Evolutionary conservation across 2,888 invertebrate genomes (phyloP).

Genomic region (Eledone cirrhosa): DNA sequence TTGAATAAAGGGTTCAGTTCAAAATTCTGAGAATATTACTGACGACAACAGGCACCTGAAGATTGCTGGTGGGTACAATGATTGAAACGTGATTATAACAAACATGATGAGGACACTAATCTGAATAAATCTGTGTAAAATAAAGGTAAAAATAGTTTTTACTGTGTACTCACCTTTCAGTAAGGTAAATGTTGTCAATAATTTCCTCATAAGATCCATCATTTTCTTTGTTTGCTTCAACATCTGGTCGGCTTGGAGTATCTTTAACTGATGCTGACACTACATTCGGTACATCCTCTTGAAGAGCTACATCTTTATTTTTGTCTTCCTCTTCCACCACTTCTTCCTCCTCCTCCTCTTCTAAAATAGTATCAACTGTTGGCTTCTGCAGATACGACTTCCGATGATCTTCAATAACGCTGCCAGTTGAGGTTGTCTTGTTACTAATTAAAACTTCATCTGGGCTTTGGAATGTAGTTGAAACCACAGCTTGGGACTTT

Average conservation of each 20-base stretch:
- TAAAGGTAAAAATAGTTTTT: neutral
- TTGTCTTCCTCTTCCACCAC: conserved; percentile 26
- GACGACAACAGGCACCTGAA: too few relatives aligned
- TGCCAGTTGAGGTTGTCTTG: neutral
- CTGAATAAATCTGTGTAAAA: too few relatives aligned
- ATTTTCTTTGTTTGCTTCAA: conserved; percentile 21
- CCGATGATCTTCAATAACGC: conserved; percentile 5
- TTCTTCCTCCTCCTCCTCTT: conserved; percentile 33
- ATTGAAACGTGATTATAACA: too few relatives aligned
- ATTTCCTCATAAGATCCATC: conserved; percentile 77
- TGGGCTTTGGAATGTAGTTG: conserved; percentile 17
- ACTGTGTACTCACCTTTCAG: conserved; percentile 73
- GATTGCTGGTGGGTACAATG: too few relatives aligned
- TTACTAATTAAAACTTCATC: neutral
- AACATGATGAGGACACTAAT: too few relatives aligned
- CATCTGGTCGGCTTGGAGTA: neutral
- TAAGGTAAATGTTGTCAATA: conserved; percentile 85
- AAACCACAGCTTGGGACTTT: conserved; percentile 13
- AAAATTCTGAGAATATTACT: too few relatives aligned
- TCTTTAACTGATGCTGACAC: conserved; percentile 69
- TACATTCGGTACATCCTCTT: conserved; percentile 67
- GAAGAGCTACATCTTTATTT: neutral
- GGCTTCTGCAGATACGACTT: conserved; percentile 23
- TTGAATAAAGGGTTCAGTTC: too few relatives aligned
- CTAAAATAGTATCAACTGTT: conserved; percentile 16